These are phyloP conservation scores for Pseudomyrmex cubaensis DNA, from an alignment of 1,140 invertebrate genomes.

Conservation along the genomic window DNA sequence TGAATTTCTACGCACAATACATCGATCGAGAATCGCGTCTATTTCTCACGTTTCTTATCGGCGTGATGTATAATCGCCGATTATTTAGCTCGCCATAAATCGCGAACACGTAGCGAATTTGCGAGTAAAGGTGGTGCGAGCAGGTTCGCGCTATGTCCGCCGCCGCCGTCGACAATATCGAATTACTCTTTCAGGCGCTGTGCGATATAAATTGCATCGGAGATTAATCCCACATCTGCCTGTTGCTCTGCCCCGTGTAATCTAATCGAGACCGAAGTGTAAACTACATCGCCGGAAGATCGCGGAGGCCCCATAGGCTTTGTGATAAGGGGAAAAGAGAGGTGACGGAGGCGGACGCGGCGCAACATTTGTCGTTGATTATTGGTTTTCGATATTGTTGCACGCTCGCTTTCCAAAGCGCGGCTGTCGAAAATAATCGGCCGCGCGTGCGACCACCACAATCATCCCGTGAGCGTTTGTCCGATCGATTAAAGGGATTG, in stretches of 20 bases:
- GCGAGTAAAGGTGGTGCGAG: background rate
- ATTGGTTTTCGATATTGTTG: conserved; percentile 59
- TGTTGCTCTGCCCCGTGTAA: conserved; percentile 50
- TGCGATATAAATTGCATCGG: conserved; percentile 46
- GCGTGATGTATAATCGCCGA: conserved; percentile 6
- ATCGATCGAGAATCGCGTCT: background rate
- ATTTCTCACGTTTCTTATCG: conserved; percentile 29
- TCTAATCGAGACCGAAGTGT: conserved; percentile 51
- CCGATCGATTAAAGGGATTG: conserved; percentile 49
- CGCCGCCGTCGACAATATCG: conserved; percentile 25
- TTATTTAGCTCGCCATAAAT: conserved; percentile 41
- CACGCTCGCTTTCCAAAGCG: conserved; percentile 19
- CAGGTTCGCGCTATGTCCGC: background rate
- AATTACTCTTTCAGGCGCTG: conserved; percentile 42
- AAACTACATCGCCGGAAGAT: conserved; percentile 54
- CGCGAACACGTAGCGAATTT: conserved; percentile 11
- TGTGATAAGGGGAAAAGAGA: background rate
- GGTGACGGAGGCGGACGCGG: background rate
- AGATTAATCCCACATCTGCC: conserved; percentile 57
- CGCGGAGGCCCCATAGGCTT: background rate
- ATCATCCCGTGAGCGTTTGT: background rate
- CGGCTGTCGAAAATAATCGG: conserved; percentile 47
- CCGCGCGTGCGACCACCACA: conserved; percentile 30
- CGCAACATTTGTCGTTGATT: conserved; percentile 58
- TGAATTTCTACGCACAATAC: background rate